phyloP scores from a whole-genome alignment of 2,797 vertebrate genomes.

The Graptemys geographica region DNA sequence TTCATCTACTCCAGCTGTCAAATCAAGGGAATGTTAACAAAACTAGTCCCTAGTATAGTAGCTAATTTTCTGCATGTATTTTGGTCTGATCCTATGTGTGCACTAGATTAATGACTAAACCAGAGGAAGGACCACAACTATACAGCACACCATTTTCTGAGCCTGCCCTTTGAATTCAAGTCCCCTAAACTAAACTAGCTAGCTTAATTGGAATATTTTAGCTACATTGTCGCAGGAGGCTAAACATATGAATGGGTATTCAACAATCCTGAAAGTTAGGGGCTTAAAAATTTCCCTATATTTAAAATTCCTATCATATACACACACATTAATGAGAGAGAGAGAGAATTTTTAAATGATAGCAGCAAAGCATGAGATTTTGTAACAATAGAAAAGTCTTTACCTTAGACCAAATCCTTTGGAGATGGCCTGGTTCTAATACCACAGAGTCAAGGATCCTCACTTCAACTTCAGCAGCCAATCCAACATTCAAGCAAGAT shows the following conservation, averaged over 20 bases:
- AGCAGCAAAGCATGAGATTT: background rate
- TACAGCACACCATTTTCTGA: background rate
- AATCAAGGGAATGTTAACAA: conserved; percentile 65
- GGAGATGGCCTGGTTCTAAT: conserved; percentile 6
- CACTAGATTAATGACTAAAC: background rate
- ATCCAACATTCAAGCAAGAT: background rate
- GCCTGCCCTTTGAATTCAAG: background rate
- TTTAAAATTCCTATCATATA: no score
- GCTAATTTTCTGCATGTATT: conserved; percentile 55
- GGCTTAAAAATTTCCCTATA: no score
- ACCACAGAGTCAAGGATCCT: background rate
- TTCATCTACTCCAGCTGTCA: conserved; percentile 73
- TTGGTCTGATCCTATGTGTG: conserved; percentile 46
- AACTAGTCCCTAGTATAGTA: conserved; percentile 55
- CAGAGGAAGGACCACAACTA: background rate
- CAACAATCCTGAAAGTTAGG: background rate
- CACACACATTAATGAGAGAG: background rate
- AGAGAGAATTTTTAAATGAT: background rate
- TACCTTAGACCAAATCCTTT: background rate
- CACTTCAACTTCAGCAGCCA: background rate
- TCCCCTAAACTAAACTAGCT: conserved; percentile 44
- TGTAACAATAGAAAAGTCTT: conserved; percentile 12
- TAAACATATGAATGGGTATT: background rate
- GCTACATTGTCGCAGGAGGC: background rate
- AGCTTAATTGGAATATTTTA: background rate